These are phyloP conservation scores for Andrena bucephala DNA, from an alignment of 2,888 invertebrate genomes.

Conservation along the genomic window DNA sequence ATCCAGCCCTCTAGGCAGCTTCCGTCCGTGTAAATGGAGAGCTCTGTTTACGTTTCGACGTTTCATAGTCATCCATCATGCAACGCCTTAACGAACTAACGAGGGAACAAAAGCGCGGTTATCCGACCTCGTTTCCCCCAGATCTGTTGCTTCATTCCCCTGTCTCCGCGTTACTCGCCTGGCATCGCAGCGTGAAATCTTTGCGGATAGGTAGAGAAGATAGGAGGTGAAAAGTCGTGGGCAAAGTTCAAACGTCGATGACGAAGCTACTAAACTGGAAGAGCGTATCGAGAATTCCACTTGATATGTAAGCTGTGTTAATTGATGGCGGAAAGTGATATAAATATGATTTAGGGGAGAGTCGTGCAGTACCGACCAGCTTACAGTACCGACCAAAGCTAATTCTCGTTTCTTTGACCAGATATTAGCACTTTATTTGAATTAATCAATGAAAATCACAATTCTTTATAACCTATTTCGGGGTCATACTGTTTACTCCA, in stretches of 20 bases:
- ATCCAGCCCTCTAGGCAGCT: constrained; percentile 48
- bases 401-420: no score
- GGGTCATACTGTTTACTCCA: no score
- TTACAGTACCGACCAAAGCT: no score
- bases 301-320: constrained; percentile 7
- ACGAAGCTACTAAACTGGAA: background rate
- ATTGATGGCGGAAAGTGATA: constrained; percentile 3
- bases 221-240: constrained; percentile 21
- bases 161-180: constrained; percentile 1
- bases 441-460: no score
- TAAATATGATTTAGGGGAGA: background rate
- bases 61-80: constrained; percentile 71
- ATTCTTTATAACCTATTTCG: no score
- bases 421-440: no score
- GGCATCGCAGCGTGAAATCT: constrained; percentile 32
- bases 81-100: constrained; percentile 65
- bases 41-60: constrained; percentile 64
- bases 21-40: constrained; percentile 62
- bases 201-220: constrained; percentile 31
- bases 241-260: constrained; percentile 32
- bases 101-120: constrained; percentile 54
- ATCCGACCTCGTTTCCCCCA: constrained; percentile 55
- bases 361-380: no score
- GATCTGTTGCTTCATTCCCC: constrained; percentile 42
- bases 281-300: constrained; percentile 2